Evolutionary conservation across 2,113 vertebrate species (phyloP).

Genomic region (Dromas ardeola): DNA sequence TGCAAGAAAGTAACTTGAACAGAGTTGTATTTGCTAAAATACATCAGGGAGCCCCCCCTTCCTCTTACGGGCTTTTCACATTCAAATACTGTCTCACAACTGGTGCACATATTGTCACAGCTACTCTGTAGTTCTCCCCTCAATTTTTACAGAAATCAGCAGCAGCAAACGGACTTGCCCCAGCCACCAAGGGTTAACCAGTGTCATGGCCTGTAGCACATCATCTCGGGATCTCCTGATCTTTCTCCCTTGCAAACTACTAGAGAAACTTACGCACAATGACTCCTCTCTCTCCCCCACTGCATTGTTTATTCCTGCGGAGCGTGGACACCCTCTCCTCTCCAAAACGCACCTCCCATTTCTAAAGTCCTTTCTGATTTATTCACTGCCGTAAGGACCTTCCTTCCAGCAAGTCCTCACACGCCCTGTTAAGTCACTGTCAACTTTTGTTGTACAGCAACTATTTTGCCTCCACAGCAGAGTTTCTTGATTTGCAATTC

Average conservation of each 20-base stretch:
- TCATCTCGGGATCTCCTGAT: not conserved
- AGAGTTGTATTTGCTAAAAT: not conserved
- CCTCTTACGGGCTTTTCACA: not conserved
- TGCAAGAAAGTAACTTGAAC: not conserved
- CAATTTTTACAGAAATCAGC: not conserved
- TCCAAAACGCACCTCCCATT: not conserved
- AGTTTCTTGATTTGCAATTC: not conserved
- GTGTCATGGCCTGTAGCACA: not conserved
- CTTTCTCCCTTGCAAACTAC: not conserved
- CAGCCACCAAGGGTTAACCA: not conserved
- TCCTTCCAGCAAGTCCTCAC: not conserved
- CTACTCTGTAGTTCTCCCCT: not conserved
- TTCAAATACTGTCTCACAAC: not conserved
- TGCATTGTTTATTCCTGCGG: not conserved
- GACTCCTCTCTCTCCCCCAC: not conserved
- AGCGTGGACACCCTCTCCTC: not conserved
- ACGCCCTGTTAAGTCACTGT: not conserved
- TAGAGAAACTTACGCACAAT: not conserved
- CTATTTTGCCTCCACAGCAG: not conserved
- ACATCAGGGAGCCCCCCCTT: not conserved
- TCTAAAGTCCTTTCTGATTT: not conserved
- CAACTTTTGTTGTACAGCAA: not conserved
- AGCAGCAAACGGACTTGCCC: not conserved
- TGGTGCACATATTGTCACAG: not conserved
- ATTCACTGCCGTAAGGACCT: not conserved